These are phyloP conservation scores for Hydropsyche tenuis DNA, from an alignment of 1,140 invertebrate genomes.

Conservation along the genomic window DNA sequence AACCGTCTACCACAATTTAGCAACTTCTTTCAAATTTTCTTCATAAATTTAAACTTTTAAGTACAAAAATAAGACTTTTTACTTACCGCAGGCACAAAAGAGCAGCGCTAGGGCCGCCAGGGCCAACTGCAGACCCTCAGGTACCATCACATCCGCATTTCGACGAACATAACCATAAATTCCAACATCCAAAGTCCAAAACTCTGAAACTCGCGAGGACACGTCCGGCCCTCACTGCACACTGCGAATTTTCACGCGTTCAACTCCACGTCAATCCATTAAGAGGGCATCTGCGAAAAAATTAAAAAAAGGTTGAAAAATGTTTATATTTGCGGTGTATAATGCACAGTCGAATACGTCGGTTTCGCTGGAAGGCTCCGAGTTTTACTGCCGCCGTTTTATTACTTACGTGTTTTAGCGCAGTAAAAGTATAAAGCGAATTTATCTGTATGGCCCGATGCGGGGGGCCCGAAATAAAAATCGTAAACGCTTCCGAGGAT, in stretches of 20 bases:
- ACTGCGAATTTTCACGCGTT: background rate
- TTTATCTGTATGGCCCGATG: slow-evolving; percentile 6
- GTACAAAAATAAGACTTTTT: background rate
- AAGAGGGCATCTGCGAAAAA: slow-evolving; percentile 15
- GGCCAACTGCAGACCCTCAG: slow-evolving; percentile 33
- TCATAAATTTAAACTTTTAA: no score
- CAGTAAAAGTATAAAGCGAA: slow-evolving; percentile 31
- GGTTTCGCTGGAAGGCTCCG: background rate
- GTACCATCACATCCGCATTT: slow-evolving; percentile 31
- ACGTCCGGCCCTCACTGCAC: background rate
- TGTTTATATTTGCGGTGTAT: background rate
- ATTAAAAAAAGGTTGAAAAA: background rate
- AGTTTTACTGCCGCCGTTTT: slow-evolving; percentile 26
- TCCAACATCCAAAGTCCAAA: no score
- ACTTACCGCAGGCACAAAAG: slow-evolving; percentile 34
- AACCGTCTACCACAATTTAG: no score
- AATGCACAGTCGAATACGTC: background rate
- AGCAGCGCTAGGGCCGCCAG: slow-evolving; percentile 35
- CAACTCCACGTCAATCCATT: slow-evolving; percentile 26
- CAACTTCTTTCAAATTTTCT: no score
- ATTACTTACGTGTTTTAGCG: slow-evolving; percentile 35
- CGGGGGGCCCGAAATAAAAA: background rate
- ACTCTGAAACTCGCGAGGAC: background rate
- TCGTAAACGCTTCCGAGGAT: background rate
- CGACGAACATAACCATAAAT: background rate